Percentiles rank a stretch among this genome's conserved stretches.
These are phyloP conservation scores for Drosophila imparisetae DNA, from an alignment of 2,888 invertebrate species.

Conservation along the genomic window DNA sequence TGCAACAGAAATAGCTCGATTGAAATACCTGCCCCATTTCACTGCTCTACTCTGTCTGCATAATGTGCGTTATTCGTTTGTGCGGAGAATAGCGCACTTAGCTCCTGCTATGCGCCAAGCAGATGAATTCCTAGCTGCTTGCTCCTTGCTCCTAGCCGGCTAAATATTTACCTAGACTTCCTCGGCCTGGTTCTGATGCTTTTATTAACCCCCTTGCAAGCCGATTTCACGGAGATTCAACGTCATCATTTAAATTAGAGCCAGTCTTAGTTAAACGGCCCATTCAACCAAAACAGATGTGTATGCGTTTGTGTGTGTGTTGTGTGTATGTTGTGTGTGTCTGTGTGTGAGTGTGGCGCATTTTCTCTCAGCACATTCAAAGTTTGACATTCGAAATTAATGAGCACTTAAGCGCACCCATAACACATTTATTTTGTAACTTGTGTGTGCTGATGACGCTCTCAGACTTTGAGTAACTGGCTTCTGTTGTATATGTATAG, in stretches of 20 bases:
- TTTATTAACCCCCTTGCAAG: slow-evolving; percentile 46
- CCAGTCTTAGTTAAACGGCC: slow-evolving; percentile 28
- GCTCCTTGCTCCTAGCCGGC: not conserved
- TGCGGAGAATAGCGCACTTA: slow-evolving; percentile 5
- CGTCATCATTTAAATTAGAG: slow-evolving; percentile 46
- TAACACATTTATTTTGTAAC: slow-evolving; percentile 72
- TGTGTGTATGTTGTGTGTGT: not conserved
- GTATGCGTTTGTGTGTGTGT: not conserved
- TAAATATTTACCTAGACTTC: slow-evolving; percentile 32
- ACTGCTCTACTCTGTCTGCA: slow-evolving; percentile 8
- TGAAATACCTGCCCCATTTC: slow-evolving; percentile 58
- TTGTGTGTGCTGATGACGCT: slow-evolving; percentile 49
- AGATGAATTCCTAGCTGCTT: slow-evolving; percentile 10
- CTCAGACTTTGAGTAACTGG: slow-evolving; percentile 30
- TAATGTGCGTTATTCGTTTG: not conserved
- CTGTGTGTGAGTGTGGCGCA: not conserved
- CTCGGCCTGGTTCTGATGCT: slow-evolving; percentile 30
- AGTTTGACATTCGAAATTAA: slow-evolving; percentile 75
- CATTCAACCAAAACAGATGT: slow-evolving; percentile 8
- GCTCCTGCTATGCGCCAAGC: slow-evolving; percentile 10
- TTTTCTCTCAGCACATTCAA: slow-evolving; percentile 29
- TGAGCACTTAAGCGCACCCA: slow-evolving; percentile 81
- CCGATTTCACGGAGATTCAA: slow-evolving; percentile 47
- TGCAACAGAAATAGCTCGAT: slow-evolving; percentile 59
- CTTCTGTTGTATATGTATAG: slow-evolving; percentile 12